These are phyloP conservation scores for Hoplostethus mediterraneus DNA, from an alignment of 2,797 vertebrate species.

Conservation along the genomic window DNA sequence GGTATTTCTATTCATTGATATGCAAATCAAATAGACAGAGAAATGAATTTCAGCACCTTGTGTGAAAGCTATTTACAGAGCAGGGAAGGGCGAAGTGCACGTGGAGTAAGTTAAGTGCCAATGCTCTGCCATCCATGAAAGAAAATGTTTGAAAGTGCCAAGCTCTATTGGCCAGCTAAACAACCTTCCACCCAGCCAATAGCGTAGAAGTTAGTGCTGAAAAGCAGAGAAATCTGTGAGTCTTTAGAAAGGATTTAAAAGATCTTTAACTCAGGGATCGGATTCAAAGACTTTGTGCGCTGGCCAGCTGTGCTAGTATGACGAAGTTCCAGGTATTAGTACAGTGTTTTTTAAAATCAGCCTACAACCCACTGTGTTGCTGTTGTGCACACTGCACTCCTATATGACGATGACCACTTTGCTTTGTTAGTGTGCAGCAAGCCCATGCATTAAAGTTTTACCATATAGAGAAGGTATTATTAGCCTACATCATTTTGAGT, in stretches of 20 bases:
- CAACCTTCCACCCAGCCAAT: neutral
- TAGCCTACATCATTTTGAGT: neutral
- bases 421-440: too few relatives aligned
- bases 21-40: conserved; percentile 23
- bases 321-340: too few relatives aligned
- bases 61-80: conserved; percentile 37
- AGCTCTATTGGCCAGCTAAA: conserved; percentile 21
- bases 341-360: too few relatives aligned
- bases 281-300: neutral
- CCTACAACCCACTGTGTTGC: too few relatives aligned
- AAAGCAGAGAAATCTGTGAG: conserved; percentile 15
- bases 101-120: conserved; percentile 34
- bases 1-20: conserved; percentile 7
- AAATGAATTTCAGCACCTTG: conserved; percentile 19
- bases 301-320: neutral
- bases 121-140: conserved; percentile 33
- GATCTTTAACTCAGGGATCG: neutral
- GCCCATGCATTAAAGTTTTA: too few relatives aligned
- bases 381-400: too few relatives aligned
- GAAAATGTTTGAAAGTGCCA: conserved; percentile 34
- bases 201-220: conserved; percentile 1
- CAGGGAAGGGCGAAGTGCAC: conserved; percentile 17
- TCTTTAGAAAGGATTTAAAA: conserved; percentile 2
- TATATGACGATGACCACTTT: too few relatives aligned
- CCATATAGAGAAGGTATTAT: too few relatives aligned